These are phyloP conservation scores for Notarius lentiginosus DNA, from an alignment of 2,113 vertebrate species.

Conservation along the genomic window DNA sequence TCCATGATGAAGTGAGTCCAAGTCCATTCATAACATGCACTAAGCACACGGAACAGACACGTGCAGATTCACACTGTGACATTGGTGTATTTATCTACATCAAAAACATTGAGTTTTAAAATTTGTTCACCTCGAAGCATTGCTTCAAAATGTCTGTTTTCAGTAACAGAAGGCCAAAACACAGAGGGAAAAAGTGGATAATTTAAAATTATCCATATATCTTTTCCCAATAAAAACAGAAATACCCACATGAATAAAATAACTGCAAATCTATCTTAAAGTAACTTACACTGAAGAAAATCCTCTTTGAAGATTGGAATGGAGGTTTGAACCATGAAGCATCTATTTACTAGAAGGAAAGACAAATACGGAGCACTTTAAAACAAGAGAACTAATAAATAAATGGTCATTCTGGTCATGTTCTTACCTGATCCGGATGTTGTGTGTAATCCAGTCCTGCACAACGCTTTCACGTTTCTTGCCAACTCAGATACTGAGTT, in stretches of 20 bases:
- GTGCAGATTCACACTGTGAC: too few relatives aligned
- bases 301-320: not conserved
- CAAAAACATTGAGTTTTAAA: too few relatives aligned
- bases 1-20: too few relatives aligned
- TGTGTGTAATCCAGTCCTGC: not conserved
- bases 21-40: too few relatives aligned
- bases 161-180: not conserved
- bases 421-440: not conserved
- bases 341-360: not conserved
- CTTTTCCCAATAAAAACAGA: not conserved
- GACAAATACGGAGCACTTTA: not conserved
- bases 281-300: conserved; percentile 10
- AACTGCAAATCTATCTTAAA: not conserved
- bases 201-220: too few relatives aligned
- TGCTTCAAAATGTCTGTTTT: not conserved
- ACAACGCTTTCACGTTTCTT: not conserved
- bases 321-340: not conserved
- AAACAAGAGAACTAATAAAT: not conserved
- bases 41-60: too few relatives aligned
- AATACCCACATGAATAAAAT: not conserved
- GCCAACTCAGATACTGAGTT: not conserved
- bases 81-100: not conserved
- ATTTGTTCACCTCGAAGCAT: too few relatives aligned
- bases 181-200: too few relatives aligned
- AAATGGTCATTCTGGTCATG: not conserved